phyloP scores from a whole-genome alignment of 2,888 invertebrate genomes.

The Tineola bisselliella region DNA sequence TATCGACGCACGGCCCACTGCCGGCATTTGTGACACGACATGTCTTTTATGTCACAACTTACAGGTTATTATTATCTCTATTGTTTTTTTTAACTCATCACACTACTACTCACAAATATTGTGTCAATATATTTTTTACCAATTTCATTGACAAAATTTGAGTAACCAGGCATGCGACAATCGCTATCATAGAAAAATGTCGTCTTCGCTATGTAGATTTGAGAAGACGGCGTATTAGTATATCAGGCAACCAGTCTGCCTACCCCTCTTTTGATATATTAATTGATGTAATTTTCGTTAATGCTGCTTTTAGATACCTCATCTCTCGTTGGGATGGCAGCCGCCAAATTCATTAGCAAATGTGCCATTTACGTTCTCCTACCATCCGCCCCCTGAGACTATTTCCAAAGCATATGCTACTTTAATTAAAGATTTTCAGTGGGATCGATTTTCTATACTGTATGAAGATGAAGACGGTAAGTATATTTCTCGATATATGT shows the following conservation, averaged over 20 bases:
- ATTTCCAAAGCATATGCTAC: slow-evolving; percentile 74
- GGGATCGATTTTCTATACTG: slow-evolving; percentile 80
- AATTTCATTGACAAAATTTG: too few species aligned
- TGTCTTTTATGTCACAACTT: slow-evolving; percentile 49
- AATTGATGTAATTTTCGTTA: neutral
- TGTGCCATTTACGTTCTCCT: slow-evolving; percentile 52
- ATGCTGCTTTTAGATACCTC: slow-evolving; percentile 70
- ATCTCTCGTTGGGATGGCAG: slow-evolving; percentile 77
- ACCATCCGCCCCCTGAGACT: slow-evolving; percentile 73
- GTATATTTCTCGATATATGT: too few species aligned
- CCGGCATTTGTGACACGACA: slow-evolving; percentile 46
- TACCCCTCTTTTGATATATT: too few species aligned
- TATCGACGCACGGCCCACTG: slow-evolving; percentile 46
- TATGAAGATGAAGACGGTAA: slow-evolving; percentile 81
- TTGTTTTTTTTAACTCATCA: too few species aligned
- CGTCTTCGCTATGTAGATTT: too few species aligned
- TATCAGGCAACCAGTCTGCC: too few species aligned
- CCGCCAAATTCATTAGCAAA: slow-evolving; percentile 65
- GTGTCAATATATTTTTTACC: too few species aligned
- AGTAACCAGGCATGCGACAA: too few species aligned
- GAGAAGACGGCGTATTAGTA: too few species aligned
- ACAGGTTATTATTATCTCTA: slow-evolving; percentile 29
- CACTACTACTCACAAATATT: too few species aligned
- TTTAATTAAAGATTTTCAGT: slow-evolving; percentile 74
- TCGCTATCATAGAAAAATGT: too few species aligned